These are phyloP conservation scores for Caenorhabditis tropicalis DNA, from an alignment of 1,140 invertebrate species.

Conservation along the genomic window DNA sequence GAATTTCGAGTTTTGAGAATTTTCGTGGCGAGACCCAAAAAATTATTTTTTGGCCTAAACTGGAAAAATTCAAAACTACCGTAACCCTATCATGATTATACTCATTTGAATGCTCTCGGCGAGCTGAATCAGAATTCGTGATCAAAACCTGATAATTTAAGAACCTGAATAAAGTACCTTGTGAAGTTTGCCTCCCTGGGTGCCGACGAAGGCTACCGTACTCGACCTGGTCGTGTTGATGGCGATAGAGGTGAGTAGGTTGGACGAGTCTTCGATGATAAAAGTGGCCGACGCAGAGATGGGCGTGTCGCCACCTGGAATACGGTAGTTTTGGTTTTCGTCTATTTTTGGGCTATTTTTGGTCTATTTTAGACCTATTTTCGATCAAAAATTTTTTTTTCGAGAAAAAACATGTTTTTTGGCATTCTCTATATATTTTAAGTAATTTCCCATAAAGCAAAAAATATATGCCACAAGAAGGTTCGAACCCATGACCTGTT, in stretches of 20 bases:
- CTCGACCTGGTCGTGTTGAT: conserved; percentile 61
- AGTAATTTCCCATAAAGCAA: no score
- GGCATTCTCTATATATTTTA: no score
- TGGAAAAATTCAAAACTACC: background rate
- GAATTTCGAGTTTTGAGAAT: background rate
- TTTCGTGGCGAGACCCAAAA: background rate
- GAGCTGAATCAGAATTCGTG: conserved; percentile 45
- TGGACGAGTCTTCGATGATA: conserved; percentile 55
- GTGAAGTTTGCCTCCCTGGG: conserved; percentile 62
- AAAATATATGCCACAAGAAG: no score
- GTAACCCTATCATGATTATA: conserved; percentile 41
- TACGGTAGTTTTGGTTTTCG: no score
- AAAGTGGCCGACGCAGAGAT: conserved; percentile 59
- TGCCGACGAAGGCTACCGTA: conserved; percentile 71
- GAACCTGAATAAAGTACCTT: conserved; percentile 52
- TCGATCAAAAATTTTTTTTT: no score
- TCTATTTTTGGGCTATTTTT: no score
- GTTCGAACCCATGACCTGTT: no score
- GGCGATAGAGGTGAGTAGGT: conserved; percentile 60
- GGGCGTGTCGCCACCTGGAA: conserved; percentile 64
- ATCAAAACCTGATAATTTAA: no score
- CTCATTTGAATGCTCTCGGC: conserved; percentile 59
- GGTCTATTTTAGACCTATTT: no score
- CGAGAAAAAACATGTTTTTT: no score
- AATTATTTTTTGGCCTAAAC: no score